These are phyloP conservation scores for Acyrthosiphon pisum DNA, from an alignment of 1,140 invertebrate genomes.

Conservation along the genomic window DNA sequence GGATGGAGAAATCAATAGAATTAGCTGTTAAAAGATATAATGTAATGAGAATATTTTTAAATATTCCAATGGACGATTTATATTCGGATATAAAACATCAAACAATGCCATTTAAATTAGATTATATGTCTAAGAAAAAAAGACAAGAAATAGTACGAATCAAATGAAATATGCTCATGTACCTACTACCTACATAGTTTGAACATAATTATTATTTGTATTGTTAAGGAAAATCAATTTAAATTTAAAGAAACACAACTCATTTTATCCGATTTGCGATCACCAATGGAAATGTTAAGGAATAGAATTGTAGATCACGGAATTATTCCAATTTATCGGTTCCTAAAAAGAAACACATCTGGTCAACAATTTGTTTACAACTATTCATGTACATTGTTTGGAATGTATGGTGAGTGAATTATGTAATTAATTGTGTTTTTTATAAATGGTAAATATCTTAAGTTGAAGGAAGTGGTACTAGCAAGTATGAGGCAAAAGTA, in stretches of 20 bases:
- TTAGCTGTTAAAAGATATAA: neutral
- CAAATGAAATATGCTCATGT: neutral
- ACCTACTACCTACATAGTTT: neutral
- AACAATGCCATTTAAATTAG: neutral
- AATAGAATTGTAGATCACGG: constrained; percentile 20
- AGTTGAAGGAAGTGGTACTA: constrained; percentile 33
- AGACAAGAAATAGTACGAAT: constrained; percentile 36
- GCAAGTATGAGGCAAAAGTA: constrained; percentile 17
- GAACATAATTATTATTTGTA: neutral
- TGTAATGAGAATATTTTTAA: constrained; percentile 4
- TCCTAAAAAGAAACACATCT: neutral
- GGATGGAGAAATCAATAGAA: neutral
- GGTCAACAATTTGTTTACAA: neutral
- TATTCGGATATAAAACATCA: neutral
- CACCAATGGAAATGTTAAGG: neutral
- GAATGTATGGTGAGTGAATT: constrained; percentile 36
- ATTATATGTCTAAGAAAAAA: neutral
- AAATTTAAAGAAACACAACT: constrained; percentile 39
- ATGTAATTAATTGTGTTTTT: neutral
- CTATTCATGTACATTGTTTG: constrained; percentile 41
- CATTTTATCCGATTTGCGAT: constrained; percentile 14
- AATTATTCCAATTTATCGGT: neutral
- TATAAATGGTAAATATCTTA: neutral
- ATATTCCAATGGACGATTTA: neutral
- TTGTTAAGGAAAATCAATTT: neutral